Percentiles rank a stretch among this genome's conserved stretches.
phyloP scores from a whole-genome alignment of 2,113 vertebrate species.

The Eclectus roratus region DNA sequence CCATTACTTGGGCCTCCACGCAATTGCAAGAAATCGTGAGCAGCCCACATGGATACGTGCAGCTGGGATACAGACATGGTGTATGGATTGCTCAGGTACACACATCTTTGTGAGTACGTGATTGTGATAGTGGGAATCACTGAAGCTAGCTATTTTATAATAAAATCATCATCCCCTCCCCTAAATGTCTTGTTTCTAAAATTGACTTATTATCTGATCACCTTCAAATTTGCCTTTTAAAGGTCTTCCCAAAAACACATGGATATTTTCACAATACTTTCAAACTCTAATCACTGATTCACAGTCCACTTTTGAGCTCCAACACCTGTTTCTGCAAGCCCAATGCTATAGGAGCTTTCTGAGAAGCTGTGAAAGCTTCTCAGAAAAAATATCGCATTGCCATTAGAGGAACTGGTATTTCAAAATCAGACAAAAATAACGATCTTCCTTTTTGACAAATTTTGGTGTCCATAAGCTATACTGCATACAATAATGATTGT shows the following conservation, averaged over 20 bases:
- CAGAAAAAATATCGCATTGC: neutral
- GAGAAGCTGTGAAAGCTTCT: neutral
- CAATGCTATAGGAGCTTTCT: neutral
- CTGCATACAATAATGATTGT: neutral
- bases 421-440: neutral
- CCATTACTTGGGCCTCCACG: accelerated
- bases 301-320: neutral
- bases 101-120: neutral
- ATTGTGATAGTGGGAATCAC: neutral
- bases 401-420: neutral
- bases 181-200: neutral
- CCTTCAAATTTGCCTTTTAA: neutral
- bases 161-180: neutral
- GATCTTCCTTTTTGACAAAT: neutral
- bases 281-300: neutral
- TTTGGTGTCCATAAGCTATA: neutral
- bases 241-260: neutral
- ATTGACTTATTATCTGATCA: neutral
- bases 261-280: neutral
- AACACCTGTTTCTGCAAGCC: neutral
- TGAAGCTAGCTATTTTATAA: neutral
- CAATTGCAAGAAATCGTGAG: neutral
- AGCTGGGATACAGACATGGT: neutral
- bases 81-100: neutral
- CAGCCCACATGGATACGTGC: accelerated